phyloP scores from a whole-genome alignment of 2,888 invertebrate genomes.

The Drosophila atripex region DNA sequence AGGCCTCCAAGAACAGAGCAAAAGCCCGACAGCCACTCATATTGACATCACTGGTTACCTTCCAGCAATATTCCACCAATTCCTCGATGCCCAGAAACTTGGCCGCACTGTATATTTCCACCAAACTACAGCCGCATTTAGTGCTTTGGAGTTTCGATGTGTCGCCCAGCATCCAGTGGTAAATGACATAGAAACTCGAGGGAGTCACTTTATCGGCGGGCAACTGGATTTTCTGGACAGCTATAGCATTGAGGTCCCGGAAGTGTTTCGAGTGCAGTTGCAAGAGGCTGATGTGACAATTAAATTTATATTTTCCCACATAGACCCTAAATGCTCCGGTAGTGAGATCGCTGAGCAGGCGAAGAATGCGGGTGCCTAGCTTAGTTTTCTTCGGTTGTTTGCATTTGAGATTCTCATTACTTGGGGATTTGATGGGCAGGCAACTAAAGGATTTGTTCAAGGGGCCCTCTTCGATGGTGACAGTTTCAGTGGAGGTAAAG shows the following conservation, averaged over 20 bases:
- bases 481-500: neutral
- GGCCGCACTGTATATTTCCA: conserved; percentile 44
- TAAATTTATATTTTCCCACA: conserved; percentile 41
- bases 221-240: conserved; percentile 3
- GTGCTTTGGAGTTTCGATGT: neutral
- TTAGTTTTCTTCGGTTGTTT: neutral
- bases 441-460: neutral
- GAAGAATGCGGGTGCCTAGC: neutral
- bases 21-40: conserved; percentile 32
- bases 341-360: conserved; percentile 1
- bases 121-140: conserved; percentile 10
- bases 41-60: conserved; percentile 1
- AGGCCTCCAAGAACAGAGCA: conserved; percentile 16
- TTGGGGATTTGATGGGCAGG: neutral
- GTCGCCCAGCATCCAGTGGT: conserved; percentile 51
- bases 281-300: conserved; percentile 29
- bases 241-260: neutral
- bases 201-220: conserved; percentile 39
- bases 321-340: conserved; percentile 24
- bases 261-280: conserved; percentile 35
- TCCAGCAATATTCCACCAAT: conserved; percentile 26
- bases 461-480: neutral
- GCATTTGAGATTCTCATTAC: neutral
- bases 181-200: conserved; percentile 38
- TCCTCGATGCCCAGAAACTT: conserved; percentile 34